phyloP scores from a whole-genome alignment of 2,888 invertebrate genomes.

The Papilio protenor region DNA sequence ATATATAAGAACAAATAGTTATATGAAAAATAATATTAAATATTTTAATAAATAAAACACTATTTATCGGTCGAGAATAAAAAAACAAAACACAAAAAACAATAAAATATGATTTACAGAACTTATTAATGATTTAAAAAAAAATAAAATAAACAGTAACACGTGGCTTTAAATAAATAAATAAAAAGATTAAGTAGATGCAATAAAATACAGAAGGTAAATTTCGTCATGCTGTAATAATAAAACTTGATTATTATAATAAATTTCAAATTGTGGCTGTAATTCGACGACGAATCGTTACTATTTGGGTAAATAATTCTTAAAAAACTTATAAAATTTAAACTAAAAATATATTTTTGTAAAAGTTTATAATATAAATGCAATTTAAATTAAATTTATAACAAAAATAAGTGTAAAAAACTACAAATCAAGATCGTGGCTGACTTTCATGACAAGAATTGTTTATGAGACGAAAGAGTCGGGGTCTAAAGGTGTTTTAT shows the following conservation, averaged over 20 bases:
- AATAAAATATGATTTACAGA: not conserved
- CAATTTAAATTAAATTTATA: not conserved
- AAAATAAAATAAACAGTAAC: no score
- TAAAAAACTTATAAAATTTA: not conserved
- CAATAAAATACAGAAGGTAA: not conserved
- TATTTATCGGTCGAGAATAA: no score
- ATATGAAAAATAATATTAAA: not conserved
- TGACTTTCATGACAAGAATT: constrained; percentile 44
- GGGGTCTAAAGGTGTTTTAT: constrained; percentile 53
- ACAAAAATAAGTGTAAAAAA: not conserved
- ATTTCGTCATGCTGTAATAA: no score
- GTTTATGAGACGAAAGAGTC: not conserved
- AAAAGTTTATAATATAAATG: not conserved
- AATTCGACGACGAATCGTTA: no score
- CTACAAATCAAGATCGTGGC: constrained; percentile 5
- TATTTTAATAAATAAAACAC: no score
- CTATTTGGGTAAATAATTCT: not conserved
- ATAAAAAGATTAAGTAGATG: not conserved
- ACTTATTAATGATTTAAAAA: not conserved
- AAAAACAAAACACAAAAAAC: no score
- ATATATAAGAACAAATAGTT: not conserved
- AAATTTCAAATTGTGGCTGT: no score
- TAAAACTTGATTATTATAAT: no score
- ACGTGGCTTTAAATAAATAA: no score
- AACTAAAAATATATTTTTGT: not conserved